Base-by-base conservation (phyloP, 2,113 vertebrate species). In the Alaudala cheleensis region DNA sequence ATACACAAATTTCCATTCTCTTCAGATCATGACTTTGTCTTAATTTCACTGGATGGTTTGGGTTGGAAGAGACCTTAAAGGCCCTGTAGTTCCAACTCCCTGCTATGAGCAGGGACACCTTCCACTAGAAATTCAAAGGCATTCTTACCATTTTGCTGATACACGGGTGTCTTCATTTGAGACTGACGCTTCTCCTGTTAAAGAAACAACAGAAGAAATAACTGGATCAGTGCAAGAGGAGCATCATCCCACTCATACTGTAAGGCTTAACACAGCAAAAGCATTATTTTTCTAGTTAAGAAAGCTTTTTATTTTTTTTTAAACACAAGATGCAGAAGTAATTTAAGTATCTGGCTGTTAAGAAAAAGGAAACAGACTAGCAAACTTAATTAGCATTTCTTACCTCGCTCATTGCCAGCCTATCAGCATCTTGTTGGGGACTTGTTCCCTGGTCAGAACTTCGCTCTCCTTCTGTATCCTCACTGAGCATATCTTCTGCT, bases 401-500 rank as follows among this genome's bases (percentile, higher is more conserved):
- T 97, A 99, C 99, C 98, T 99, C 99, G 3, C 96, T 98, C 5
- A 95, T 66, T 31, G 97, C 95, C 47, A 97, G 96, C 51, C 97
- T 96, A 47, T 96, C 95, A 4, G 96, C 65, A 64, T 98, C 98
- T 93, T 98, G 98, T 0, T 98, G 98, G 11, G 98, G 98, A 97
- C 98, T 99, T 11, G 96, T 97, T 53, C 98, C 99, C 22, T 98
- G 97, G 62, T 98, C 97, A 8, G 98, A 98, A 77, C 97, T 97
- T 67, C 97, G 98, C 90, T 99, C 99, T 42, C 98, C 98, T 70
- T 99, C 99, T 3, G 98, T 98, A 94, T 99, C 99, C 96, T 99
- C 99, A 74, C 98, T 98, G 54, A 99, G 98, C 98, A 99, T 98
- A 96, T 99, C 99, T 96, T 99, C 99, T 11, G 99, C 99, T 97